Conservation (phyloP, 92 coral and sea anemone species). For the Paramuricea clavata region DNA sequence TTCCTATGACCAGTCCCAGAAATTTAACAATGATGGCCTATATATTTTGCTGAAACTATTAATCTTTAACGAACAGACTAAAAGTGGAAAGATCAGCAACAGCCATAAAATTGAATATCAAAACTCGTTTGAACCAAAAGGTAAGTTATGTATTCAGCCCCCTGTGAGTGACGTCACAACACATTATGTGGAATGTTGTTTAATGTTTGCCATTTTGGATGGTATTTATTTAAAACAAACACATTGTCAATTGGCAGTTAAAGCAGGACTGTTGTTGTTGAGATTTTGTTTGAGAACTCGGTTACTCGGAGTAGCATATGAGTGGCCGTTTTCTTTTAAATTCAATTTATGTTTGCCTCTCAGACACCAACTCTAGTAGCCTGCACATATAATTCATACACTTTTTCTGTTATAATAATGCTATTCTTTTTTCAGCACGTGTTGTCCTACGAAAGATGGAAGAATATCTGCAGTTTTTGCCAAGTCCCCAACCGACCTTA, state of each 20-base stretch:
- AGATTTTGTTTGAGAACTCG: background rate
- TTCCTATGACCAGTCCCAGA: no score
- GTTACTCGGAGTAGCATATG: background rate
- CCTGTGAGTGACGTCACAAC: background rate
- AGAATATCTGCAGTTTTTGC: constrained; percentile 85
- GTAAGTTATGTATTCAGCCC: constrained; percentile 52
- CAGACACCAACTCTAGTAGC: no score
- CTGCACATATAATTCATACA: no score
- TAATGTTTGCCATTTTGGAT: no score
- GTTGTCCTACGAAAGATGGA: constrained; percentile 91
- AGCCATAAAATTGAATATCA: constrained; percentile 87
- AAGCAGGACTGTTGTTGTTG: background rate
- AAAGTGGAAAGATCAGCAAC: constrained; percentile 82
- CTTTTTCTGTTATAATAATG: no score
- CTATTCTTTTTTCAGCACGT: constrained; percentile 72
- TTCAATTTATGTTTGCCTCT: no score
- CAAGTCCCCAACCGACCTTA: constrained; percentile 86
- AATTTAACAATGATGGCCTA: no score
- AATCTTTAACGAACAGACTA: constrained; percentile 67
- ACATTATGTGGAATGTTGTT: background rate
- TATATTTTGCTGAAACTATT: background rate
- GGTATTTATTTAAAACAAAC: no score
- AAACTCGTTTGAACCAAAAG: constrained; percentile 96
- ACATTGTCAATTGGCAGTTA: no score
- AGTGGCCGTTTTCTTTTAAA: no score